Conservation (phyloP, 2,797 vertebrate species). For the Bufotes viridis region DNA sequence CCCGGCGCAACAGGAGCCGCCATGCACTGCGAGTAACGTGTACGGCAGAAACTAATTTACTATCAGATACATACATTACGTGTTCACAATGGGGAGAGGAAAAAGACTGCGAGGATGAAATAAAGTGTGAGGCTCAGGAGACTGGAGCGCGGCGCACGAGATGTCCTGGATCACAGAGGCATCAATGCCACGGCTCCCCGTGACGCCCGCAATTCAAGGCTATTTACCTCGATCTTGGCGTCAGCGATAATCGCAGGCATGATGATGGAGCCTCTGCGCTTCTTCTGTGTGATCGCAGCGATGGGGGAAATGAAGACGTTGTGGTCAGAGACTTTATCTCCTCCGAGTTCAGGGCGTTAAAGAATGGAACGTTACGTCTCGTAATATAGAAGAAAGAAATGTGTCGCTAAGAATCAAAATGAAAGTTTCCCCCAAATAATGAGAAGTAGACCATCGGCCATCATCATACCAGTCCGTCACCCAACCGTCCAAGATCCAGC, state of each 20-base stretch:
- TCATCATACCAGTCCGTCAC: too few species aligned
- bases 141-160: slow-evolving; percentile 1
- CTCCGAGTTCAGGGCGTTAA: background rate
- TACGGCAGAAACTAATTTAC: slow-evolving; percentile 34
- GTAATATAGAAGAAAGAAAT: background rate
- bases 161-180: slow-evolving; percentile 1
- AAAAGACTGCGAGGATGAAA: slow-evolving; percentile 1
- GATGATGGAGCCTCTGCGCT: background rate
- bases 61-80: slow-evolving; percentile 59
- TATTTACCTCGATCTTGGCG: slow-evolving; percentile 6
- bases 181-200: slow-evolving; percentile 21
- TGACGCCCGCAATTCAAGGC: background rate
- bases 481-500: too few species aligned
- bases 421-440: background rate
- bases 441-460: too few species aligned
- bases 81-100: slow-evolving; percentile 11
- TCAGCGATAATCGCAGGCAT: background rate
- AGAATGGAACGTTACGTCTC: background rate
- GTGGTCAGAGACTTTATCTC: background rate
- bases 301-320: background rate
- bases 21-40: background rate
- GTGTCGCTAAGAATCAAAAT: background rate
- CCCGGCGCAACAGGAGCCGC: slow-evolving; percentile 14
- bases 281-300: background rate
- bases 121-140: slow-evolving; percentile 15